A percentile compares a stretch with the other conserved stretches of the same genome.
These are phyloP conservation scores for Graphium colonna DNA, from an alignment of 2,888 invertebrate genomes.

Conservation along the genomic window DNA sequence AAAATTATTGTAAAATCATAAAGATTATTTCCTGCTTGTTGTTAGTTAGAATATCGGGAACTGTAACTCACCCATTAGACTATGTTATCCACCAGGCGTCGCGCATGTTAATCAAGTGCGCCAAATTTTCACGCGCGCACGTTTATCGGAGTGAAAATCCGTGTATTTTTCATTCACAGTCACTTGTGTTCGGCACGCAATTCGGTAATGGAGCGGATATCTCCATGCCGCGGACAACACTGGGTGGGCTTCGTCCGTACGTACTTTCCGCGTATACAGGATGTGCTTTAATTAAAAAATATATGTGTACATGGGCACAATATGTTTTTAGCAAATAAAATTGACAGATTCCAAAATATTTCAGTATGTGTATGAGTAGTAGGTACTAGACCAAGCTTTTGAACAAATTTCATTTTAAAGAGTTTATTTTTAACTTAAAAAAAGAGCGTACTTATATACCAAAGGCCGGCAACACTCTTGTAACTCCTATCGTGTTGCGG, in stretches of 20 bases:
- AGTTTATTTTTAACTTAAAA: too few relatives aligned
- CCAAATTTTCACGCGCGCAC: neutral
- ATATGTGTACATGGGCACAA: neutral
- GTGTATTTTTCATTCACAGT: slow-evolving; percentile 7
- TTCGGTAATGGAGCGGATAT: slow-evolving; percentile 20
- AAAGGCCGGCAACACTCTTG: too few relatives aligned
- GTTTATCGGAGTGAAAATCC: neutral
- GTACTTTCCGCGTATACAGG: slow-evolving; percentile 22
- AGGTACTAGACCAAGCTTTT: too few relatives aligned
- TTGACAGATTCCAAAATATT: too few relatives aligned
- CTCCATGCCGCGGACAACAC: slow-evolving; percentile 9
- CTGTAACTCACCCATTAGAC: slow-evolving; percentile 29
- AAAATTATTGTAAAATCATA: too few relatives aligned
- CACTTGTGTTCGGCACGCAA: slow-evolving; percentile 7
- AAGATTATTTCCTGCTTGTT: too few relatives aligned
- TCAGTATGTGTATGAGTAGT: too few relatives aligned
- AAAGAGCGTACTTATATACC: too few relatives aligned
- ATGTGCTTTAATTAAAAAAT: slow-evolving; percentile 10
- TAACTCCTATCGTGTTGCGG: too few relatives aligned
- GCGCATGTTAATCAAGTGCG: slow-evolving; percentile 4
- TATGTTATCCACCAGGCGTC: slow-evolving; percentile 2
- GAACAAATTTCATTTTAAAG: too few relatives aligned
- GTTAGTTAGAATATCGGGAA: too few relatives aligned
- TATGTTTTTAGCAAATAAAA: too few relatives aligned
- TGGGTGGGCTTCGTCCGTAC: slow-evolving; percentile 13